Evolutionary conservation across 2,113 vertebrate genomes (phyloP), one percentile per base, ranked within the genome.

Genomic region (Taurulus bubalis): DNA sequence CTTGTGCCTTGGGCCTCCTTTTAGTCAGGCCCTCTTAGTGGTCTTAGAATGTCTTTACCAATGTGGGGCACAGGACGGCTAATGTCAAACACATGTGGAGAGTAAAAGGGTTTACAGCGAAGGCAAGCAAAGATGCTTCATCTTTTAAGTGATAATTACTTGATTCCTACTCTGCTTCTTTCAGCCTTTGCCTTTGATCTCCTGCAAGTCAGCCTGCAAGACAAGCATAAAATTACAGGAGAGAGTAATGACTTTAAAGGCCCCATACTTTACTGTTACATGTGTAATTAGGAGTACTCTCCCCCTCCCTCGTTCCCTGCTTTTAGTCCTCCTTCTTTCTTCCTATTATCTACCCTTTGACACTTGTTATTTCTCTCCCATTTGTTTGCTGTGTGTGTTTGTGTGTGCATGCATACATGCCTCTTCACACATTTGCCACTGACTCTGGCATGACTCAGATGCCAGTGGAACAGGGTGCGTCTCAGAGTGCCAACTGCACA

Each of bases 401-500:
- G 40, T 45, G 51, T 53, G n/a, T 66, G 73, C 67, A 69, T 69
- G 78, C 64, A 42, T 40, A 20, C 71, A 74, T 71, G 88, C 75
- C 81, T 86, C 71, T 78, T 49, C 42, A 89, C 92, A 92, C 88
- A 81, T 84, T 92, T 22, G 51, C 83, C 71, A 18, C 71, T 75
- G 88, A 65, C 80, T 70, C n/a, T 91, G 84, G 93, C 90, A 66
- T 92, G 93, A 94, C 91, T 93, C 86, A 91, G 88, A 94, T 91
- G 88, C 87, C 91, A 92, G 70, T 79, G 78, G 86, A 94, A 93
- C 82, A 93, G 90, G 84, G 83, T 89, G 75, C 89, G 89, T 91
- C 93, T 92, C 89, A 75, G 59, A 53, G 77, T 93, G 94, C 94
- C 94, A 96, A 93, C 82, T 94, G 91, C 79, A 75, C 94, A 94